phyloP scores from a whole-genome alignment of 2,888 invertebrate species.

The Apodemia mormo region DNA sequence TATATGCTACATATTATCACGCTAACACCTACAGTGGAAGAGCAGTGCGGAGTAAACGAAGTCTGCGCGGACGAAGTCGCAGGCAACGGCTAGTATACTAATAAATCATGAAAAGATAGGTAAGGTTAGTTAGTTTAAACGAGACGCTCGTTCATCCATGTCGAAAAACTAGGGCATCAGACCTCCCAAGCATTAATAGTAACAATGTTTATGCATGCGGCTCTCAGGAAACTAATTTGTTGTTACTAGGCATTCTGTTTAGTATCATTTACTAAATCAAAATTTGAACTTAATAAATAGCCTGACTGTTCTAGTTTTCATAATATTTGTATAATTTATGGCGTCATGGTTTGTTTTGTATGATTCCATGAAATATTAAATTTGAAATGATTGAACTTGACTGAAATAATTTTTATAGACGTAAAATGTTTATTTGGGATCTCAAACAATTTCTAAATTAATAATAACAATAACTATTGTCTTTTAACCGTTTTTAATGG shows the following conservation, averaged over 20 bases:
- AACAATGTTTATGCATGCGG: slow-evolving; percentile 13
- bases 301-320: not conserved
- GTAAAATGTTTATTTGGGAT: too few species aligned
- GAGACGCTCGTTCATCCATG: slow-evolving; percentile 13
- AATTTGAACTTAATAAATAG: slow-evolving; percentile 4
- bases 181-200: slow-evolving; percentile 14
- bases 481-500: too few species aligned
- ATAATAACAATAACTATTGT: too few species aligned
- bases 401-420: too few species aligned
- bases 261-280: slow-evolving; percentile 8
- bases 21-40: too few species aligned
- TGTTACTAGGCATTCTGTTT: slow-evolving; percentile 17
- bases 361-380: not conserved
- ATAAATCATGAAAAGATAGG: not conserved
- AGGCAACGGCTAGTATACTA: not conserved
- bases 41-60: too few species aligned
- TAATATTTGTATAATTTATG: not conserved
- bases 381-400: not conserved
- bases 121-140: not conserved
- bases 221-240: slow-evolving; percentile 14
- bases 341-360: not conserved
- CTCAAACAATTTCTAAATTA: too few species aligned
- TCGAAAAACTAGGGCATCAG: slow-evolving; percentile 18
- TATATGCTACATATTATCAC: too few species aligned
- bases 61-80: too few species aligned